Conservation (phyloP, 2,888 invertebrate genomes). For the Epinotia nisella region DNA sequence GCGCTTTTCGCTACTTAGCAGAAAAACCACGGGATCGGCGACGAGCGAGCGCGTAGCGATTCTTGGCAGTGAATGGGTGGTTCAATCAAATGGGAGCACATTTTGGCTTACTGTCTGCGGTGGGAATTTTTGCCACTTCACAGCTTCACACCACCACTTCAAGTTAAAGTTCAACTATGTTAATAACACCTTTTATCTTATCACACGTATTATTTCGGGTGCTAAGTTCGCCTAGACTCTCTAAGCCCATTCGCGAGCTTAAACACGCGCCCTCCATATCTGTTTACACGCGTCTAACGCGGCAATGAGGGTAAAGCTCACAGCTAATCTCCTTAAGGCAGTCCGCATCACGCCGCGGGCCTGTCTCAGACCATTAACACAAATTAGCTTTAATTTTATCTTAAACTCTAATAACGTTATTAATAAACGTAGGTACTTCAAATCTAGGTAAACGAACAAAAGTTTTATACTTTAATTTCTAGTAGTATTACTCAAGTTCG, state of each 20-base stretch:
- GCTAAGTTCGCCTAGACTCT: not conserved
- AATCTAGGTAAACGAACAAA: not conserved
- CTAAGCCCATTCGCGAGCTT: constrained; percentile 1
- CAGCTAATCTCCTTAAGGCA: constrained; percentile 10
- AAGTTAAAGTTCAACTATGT: too few species aligned
- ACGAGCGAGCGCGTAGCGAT: too few species aligned
- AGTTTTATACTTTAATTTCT: too few species aligned
- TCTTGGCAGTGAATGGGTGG: too few species aligned
- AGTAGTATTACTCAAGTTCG: too few species aligned
- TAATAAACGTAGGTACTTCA: not conserved
- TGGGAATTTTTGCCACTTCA: too few species aligned
- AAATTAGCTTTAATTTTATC: constrained; percentile 4
- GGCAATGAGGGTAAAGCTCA: not conserved
- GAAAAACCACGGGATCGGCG: too few species aligned
- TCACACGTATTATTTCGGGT: not conserved
- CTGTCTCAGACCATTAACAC: constrained; percentile 13
- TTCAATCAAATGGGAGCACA: too few species aligned
- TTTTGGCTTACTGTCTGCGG: too few species aligned
- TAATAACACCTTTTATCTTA: too few species aligned
- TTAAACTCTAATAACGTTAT: not conserved
- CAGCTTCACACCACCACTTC: too few species aligned
- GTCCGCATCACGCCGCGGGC: constrained; percentile 14
- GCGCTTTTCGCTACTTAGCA: too few species aligned
- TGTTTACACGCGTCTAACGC: not conserved
- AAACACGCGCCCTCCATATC: not conserved